These are phyloP conservation scores for Heliconius nattereri DNA, from an alignment of 1,140 invertebrate genomes.

Conservation along the genomic window DNA sequence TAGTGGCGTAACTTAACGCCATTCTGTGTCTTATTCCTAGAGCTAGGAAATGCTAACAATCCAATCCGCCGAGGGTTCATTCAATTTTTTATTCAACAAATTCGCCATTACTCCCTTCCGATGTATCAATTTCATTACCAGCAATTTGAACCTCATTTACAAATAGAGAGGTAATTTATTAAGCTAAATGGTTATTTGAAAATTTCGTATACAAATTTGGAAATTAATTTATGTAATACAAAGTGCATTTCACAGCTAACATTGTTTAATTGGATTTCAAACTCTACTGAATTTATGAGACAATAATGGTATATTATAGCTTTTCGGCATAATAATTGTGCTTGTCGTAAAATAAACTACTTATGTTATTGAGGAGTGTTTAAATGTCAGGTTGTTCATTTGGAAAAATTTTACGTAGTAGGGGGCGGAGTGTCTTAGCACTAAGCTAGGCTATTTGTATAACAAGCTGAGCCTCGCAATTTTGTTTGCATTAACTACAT, in stretches of 20 bases:
- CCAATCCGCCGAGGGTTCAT: neutral
- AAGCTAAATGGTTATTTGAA: slow-evolving; percentile 23
- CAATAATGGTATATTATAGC: neutral
- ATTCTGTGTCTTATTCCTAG: no score
- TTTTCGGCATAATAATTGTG: neutral
- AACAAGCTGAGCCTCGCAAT: no score
- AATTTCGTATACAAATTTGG: slow-evolving; percentile 22
- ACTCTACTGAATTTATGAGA: neutral
- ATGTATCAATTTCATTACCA: slow-evolving; percentile 23
- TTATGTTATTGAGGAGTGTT: neutral
- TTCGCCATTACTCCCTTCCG: neutral
- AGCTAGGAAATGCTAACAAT: no score
- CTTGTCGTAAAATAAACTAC: neutral
- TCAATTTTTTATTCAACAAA: neutral
- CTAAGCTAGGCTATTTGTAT: no score
- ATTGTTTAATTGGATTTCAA: slow-evolving; percentile 11
- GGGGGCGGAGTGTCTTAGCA: no score
- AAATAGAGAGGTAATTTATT: slow-evolving; percentile 30
- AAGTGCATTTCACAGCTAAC: slow-evolving; percentile 20
- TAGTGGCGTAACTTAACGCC: no score
- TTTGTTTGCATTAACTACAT: no score
- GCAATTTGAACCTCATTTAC: slow-evolving; percentile 28
- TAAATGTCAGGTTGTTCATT: no score
- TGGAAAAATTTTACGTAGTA: no score
- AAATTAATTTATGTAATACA: slow-evolving; percentile 20